A percentile compares a stretch with the other conserved stretches of the same genome.
These are phyloP conservation scores for Eremophila alpestris DNA, from an alignment of 2,797 vertebrate genomes.

Conservation along the genomic window DNA sequence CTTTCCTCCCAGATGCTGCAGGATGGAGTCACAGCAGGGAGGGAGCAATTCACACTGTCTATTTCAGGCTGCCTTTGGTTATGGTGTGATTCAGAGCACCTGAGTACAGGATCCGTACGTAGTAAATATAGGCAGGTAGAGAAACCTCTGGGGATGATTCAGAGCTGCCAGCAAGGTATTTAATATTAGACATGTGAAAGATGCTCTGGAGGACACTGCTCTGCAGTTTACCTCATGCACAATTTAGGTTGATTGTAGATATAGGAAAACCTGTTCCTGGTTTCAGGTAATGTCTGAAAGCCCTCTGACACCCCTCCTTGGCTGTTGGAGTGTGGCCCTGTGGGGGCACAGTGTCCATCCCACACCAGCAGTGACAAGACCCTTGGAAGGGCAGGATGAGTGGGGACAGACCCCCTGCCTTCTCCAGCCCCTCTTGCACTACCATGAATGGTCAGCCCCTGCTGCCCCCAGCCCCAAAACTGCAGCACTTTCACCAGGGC, in stretches of 20 bases:
- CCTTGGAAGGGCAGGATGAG: neutral
- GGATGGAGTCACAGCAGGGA: slow-evolving; percentile 31
- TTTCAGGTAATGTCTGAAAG: neutral
- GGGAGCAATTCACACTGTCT: slow-evolving; percentile 31
- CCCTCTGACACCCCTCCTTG: neutral
- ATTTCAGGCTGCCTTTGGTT: slow-evolving; percentile 43
- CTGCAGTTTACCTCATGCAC: slow-evolving; percentile 37
- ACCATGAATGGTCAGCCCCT: accelerated
- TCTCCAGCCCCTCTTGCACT: accelerated
- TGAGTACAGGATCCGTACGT: accelerated
- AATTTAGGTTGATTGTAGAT: slow-evolving; percentile 6
- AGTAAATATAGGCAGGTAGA: slow-evolving; percentile 52
- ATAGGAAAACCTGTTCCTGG: neutral
- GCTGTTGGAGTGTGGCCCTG: neutral
- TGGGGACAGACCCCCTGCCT: neutral
- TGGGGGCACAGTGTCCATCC: neutral
- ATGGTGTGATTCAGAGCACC: slow-evolving; percentile 44
- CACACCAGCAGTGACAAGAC: accelerated
- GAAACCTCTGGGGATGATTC: neutral
- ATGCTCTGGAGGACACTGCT: neutral
- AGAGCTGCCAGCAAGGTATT: slow-evolving; percentile 15
- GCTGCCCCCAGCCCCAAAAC: neutral
- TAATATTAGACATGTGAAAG: slow-evolving; percentile 54
- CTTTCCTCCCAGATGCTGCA: slow-evolving; percentile 38
- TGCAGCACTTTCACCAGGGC: accelerated